Evolutionary conservation across 2,797 vertebrate species (phyloP).

Genomic region (Dipus sagitta): DNA sequence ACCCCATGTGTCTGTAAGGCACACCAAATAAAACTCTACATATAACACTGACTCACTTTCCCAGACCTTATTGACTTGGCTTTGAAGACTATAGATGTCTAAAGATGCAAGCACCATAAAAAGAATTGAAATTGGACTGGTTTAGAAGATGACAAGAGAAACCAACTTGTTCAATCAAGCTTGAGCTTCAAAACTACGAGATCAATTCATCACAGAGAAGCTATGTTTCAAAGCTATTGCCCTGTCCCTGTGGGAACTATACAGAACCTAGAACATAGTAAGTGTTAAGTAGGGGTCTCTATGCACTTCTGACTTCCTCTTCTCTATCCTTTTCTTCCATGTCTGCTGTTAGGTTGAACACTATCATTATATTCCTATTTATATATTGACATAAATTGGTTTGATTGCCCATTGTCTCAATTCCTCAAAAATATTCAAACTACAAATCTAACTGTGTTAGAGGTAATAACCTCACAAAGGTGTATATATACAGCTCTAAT

Average conservation of each 20-base stretch:
- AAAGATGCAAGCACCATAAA: conserved; percentile 4
- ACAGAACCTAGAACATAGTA: too few species aligned
- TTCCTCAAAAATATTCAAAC: not conserved
- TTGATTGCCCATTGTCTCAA: not conserved
- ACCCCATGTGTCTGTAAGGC: not conserved
- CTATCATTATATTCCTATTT: not conserved
- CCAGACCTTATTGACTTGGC: not conserved
- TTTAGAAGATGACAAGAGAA: conserved; percentile 6
- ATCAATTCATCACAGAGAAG: not conserved
- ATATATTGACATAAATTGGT: not conserved
- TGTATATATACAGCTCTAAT: not conserved
- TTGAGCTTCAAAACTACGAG: not conserved
- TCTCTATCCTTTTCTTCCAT: not conserved
- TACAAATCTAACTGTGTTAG: not conserved
- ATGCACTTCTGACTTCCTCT: not conserved
- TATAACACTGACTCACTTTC: not conserved
- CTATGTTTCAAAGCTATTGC: not conserved
- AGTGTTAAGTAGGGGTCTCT: not conserved
- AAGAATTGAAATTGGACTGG: not conserved
- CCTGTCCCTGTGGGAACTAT: not conserved
- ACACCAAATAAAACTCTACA: conserved; percentile 15
- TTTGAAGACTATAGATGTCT: not conserved
- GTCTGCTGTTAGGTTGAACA: not conserved
- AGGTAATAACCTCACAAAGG: not conserved
- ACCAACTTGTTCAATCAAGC: not conserved